Conservation (phyloP, 2,797 vertebrate genomes). For the Paedocypris micromegethes region DNA sequence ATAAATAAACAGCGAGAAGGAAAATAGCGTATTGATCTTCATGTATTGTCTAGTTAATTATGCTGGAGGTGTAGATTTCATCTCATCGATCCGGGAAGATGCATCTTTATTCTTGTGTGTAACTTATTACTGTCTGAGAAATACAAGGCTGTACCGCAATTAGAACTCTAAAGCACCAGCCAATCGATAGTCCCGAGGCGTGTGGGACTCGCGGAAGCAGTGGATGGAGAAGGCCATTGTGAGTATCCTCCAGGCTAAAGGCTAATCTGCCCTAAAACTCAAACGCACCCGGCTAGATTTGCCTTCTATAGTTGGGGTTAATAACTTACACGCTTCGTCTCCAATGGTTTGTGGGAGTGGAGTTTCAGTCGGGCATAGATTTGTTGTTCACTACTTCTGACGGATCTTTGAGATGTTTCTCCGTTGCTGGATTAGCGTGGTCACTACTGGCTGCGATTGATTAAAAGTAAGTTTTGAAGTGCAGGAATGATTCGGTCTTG, state of each 20-base stretch:
- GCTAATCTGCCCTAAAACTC: constrained; percentile 60
- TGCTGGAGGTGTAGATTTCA: constrained; percentile 83
- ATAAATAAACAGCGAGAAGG: constrained; percentile 47
- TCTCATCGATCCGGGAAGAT: constrained; percentile 84
- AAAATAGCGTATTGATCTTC: constrained; percentile 79
- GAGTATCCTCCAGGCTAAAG: constrained; percentile 62
- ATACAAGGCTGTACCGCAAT: constrained; percentile 80
- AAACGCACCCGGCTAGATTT: constrained; percentile 50
- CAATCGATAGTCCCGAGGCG: constrained; percentile 71
- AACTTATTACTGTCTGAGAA: constrained; percentile 87
- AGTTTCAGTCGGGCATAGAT: background rate
- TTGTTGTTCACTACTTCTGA: background rate
- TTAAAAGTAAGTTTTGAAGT: too few relatives aligned
- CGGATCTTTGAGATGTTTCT: constrained; percentile 2
- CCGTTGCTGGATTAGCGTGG: too few relatives aligned
- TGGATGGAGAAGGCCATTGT: constrained; percentile 59
- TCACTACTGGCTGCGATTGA: too few relatives aligned
- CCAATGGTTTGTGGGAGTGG: background rate
- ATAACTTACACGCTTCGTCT: constrained; percentile 46
- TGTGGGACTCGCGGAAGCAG: constrained; percentile 65
- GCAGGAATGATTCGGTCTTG: too few relatives aligned
- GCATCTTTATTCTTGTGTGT: constrained; percentile 88
- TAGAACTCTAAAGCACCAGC: constrained; percentile 84
- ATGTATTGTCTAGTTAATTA: constrained; percentile 92
- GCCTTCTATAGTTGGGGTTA: constrained; percentile 39